Evolutionary conservation across 1,140 invertebrate genomes (phyloP), one percentile per base, ranked within the genome.

Genomic region (Brachionus asplanchnoidis): DNA sequence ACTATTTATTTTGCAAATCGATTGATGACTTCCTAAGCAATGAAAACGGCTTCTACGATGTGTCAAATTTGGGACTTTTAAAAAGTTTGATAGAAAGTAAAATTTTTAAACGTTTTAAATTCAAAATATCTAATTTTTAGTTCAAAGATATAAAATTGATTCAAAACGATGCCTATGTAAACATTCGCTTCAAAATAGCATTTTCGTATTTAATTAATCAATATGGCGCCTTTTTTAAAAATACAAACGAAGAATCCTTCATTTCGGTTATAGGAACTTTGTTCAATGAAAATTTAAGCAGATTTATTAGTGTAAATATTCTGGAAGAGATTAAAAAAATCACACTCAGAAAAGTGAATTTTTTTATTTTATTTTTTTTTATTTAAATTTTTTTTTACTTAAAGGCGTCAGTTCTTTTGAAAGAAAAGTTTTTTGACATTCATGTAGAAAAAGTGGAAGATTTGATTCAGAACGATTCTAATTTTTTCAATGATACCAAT

Each of bases 1-100:
- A 53, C 44, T 77, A 77, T 77, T 77, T 77, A 36, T 28, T 50
- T 26, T 77, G 42, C 14, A 77, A 77, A 26, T 20, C 73, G 12
- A 17, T 50, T 12, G 73, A 77, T 26, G 42, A 77, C 9, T 77
- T 77, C 26, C 3, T 50, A 4, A 77, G 9, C 42, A 77, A 77
- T n/a, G 23, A 50, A 50, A 9, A n/a, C 32, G 73, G 73, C 11
- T 77, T 77, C 9, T 77, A 23, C 14, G 73, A 77, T 7, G 2
- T 46, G 26, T 46, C 73, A 11, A 46, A 77, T 50, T 50, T 36
- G 12, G 44, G 20, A 0, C 12, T 77, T 12, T 14, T 36, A 14
- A 77, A 23, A 50, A 46, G 42, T n/a, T 46, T 53, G 6, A 17
- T 77, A 14, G 44, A 77, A 50, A 50, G 73, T 77, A 77, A 23